Percentiles rank a stretch among this genome's conserved stretches.
Conservation (phyloP, 2,113 vertebrate species). For the Zonotrichia leucophrys region DNA sequence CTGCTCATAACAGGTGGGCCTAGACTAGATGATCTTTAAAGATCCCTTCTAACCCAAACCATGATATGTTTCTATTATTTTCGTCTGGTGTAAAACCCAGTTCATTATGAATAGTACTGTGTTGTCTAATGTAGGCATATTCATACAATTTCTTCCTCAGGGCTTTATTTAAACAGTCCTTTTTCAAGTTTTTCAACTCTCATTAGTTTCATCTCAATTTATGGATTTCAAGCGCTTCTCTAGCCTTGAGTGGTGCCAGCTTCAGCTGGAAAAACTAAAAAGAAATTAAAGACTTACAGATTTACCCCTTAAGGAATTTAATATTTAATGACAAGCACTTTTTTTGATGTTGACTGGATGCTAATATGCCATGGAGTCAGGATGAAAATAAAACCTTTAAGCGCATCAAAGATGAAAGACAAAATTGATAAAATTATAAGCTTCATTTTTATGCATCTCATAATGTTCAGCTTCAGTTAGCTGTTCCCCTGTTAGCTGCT, state of each 20-base stretch:
- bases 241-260: neutral
- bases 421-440: neutral
- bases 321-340: slow-evolving; percentile 18
- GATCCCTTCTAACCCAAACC: neutral
- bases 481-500: neutral
- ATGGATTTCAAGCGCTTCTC: neutral
- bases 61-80: neutral
- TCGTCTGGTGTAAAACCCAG: neutral
- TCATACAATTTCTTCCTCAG: neutral
- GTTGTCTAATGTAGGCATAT: neutral
- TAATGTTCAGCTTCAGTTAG: neutral
- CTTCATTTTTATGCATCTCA: neutral
- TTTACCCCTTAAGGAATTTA: neutral
- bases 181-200: neutral
- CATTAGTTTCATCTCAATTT: neutral
- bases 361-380: neutral
- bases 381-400: slow-evolving; percentile 21
- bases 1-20: neutral
- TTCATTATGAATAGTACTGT: neutral
- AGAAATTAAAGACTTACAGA: neutral
- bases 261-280: neutral
- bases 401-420: neutral
- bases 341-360: slow-evolving; percentile 2
- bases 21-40: neutral
- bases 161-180: neutral